These are phyloP conservation scores for Propithecus coquereli DNA, from an alignment of 2,113 vertebrate species.

Conservation along the genomic window DNA sequence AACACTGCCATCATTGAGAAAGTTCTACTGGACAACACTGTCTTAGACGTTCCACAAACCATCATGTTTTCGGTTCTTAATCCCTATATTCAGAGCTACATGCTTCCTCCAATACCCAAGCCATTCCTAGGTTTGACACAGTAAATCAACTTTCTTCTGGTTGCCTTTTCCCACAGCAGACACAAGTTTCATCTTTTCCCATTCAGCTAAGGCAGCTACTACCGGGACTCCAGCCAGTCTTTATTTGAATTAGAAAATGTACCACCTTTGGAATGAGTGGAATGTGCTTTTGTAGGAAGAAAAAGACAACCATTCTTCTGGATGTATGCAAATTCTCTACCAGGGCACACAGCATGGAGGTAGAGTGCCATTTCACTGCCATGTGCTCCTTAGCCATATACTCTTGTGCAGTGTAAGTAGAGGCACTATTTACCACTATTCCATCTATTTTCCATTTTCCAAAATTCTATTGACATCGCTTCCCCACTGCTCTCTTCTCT, in stretches of 20 bases:
- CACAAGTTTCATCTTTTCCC: background rate
- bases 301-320: background rate
- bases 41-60: background rate
- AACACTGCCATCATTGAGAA: conserved; percentile 7
- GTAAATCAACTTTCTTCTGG: background rate
- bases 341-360: background rate
- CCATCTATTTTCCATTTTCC: background rate
- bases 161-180: background rate
- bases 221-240: background rate
- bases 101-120: background rate
- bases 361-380: background rate
- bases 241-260: conserved; percentile 23
- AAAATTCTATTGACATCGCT: background rate
- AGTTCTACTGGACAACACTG: background rate
- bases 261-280: background rate
- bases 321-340: background rate
- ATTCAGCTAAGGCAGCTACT: background rate
- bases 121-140: background rate
- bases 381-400: background rate
- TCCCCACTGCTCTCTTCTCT: background rate
- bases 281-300: background rate
- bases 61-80: background rate
- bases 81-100: background rate
- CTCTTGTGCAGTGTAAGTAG: background rate
- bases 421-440: background rate